phyloP scores from a whole-genome alignment of 2,888 invertebrate species.

The Rhagophthalmus giganteus region DNA sequence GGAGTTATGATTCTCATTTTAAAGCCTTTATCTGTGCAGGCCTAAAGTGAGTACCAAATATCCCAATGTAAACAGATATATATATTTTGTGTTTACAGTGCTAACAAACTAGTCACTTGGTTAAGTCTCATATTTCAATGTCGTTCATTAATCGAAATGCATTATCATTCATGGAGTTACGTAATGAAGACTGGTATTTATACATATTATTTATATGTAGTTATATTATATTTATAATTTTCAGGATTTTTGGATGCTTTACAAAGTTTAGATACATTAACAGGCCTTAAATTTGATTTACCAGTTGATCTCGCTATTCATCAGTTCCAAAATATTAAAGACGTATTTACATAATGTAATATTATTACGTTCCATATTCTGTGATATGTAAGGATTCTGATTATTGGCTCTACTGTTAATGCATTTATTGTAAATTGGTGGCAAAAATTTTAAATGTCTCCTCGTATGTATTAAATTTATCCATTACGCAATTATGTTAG shows the following conservation, averaged over 20 bases:
- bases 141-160: constrained; percentile 74
- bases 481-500: background rate
- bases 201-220: background rate
- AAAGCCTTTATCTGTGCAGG: constrained; percentile 98
- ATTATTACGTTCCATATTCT: constrained; percentile 15
- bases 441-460: background rate
- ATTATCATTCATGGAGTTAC: constrained; percentile 92
- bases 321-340: constrained; percentile 97
- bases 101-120: constrained; percentile 92
- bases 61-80: background rate
- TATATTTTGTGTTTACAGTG: constrained; percentile 59
- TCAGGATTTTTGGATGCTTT: constrained; percentile 94
- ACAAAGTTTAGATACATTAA: constrained; percentile 85
- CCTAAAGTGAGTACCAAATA: constrained; percentile 78
- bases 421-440: background rate
- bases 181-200: constrained; percentile 81
- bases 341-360: constrained; percentile 76
- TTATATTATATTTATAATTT: constrained; percentile 11
- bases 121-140: constrained; percentile 89
- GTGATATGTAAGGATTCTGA: constrained; percentile 20
- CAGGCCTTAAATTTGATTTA: constrained; percentile 84
- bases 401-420: constrained; percentile 1
- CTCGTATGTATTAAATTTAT: background rate
- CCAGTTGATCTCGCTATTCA: constrained; percentile 96
- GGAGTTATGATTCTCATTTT: constrained; percentile 95